Base-by-base conservation (phyloP, 2,797 vertebrate species). In the Brotula barbata region DNA sequence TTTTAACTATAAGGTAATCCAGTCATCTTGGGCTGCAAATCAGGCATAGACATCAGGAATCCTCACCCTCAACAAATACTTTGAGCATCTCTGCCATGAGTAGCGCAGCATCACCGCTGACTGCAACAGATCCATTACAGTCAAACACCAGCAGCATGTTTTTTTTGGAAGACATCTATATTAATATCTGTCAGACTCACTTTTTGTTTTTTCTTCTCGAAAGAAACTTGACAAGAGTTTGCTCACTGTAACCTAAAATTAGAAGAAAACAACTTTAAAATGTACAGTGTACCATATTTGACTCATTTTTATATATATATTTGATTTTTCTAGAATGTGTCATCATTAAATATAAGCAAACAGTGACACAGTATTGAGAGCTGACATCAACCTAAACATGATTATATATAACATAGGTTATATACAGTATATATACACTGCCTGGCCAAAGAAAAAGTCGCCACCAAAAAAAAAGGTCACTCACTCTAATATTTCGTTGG, bases 71-170 rank as follows among this genome's bases (percentile, higher is more conserved):
- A 12, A 91, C 88, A 77, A 93, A 92, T 9, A 93, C 40, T 46
- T 84, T 90, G 7, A 93, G 70, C 87, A 93, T 85, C 51, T 91
- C 92, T 14, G 80, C 52, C 89, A 91, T 85, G 23, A 93, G 87
- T 20, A 81, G 16, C 3, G 42, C 66, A 16, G 91, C 88, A 52
- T 92, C 89, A 1, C 78, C 61, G 23, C 85, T 81, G 3, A 89
- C 92, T 93, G 65, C 1, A 67, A 76, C 50, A 65, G 17, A 73
- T 15, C 3, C 16, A 7, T 64, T 0, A 39, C 15, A 1, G n/a
- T 39, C 6, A 39, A n/a, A 15, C 37, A 15, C 3, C 3, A 10
- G 37, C 37, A 8, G 34, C 8, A 0, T 13, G 23, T 6, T 2
- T 28, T 37, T 10, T 7, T 5, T n/a, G 6, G 1, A n/a, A 1